Conservation (phyloP, 2,888 invertebrate genomes). For the Cephus pulcher region DNA sequence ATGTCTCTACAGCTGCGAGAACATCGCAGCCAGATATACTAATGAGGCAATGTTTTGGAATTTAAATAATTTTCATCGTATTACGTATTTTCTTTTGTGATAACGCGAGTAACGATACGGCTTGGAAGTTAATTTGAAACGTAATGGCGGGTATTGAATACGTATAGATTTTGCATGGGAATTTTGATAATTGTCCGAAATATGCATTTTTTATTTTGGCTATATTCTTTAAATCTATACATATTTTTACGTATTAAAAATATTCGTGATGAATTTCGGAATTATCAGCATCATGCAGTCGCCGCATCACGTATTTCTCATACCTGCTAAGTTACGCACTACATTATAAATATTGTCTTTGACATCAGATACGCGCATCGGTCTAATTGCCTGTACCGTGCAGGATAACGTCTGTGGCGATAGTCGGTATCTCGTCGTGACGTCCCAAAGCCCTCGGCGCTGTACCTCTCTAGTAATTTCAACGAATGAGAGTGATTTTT, state of each 20-base stretch:
- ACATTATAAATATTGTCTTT: background rate
- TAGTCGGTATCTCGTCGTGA: background rate
- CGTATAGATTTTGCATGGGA: no score
- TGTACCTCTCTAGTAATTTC: background rate
- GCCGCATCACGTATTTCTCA: background rate
- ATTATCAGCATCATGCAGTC: no score
- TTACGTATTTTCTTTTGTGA: background rate
- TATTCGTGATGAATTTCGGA: no score
- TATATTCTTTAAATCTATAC: no score
- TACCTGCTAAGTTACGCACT: background rate
- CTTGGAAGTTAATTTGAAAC: background rate
- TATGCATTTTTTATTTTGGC: no score
- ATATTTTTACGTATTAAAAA: no score
- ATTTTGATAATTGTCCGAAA: no score
- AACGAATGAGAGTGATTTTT: background rate
- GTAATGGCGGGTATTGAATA: no score
- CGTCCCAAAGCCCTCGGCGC: background rate
- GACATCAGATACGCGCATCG: background rate
- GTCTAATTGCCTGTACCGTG: background rate
- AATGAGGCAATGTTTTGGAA: background rate
- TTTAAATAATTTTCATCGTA: background rate
- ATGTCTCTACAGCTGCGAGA: background rate
- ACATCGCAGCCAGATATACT: background rate
- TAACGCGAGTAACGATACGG: background rate
- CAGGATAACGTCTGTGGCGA: background rate